phyloP scores from a whole-genome alignment of 2,888 invertebrate genomes.

The Metalampra italica region DNA sequence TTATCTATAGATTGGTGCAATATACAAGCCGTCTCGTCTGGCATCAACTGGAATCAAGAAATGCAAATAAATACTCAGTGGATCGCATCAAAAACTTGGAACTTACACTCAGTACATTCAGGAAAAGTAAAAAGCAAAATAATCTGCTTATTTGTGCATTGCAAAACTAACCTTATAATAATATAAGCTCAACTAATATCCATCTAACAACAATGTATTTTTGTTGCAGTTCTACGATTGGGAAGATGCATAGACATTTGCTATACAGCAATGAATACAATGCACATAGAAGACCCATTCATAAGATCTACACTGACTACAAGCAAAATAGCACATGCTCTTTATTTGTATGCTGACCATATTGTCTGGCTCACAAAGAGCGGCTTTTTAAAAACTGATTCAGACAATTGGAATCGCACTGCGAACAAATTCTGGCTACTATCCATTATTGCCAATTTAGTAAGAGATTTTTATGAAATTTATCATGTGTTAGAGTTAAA shows the following conservation, averaged over 20 bases:
- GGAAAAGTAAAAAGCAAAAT: constrained; percentile 82
- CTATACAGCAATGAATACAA: constrained; percentile 84
- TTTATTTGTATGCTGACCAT: constrained; percentile 91
- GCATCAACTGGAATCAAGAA: constrained; percentile 84
- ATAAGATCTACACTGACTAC: constrained; percentile 85
- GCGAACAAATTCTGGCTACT: constrained; percentile 92
- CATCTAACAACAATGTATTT: constrained; percentile 7
- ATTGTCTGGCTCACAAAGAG: constrained; percentile 90
- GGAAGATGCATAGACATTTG: constrained; percentile 91
- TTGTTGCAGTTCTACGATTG: constrained; percentile 87
- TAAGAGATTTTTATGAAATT: constrained; percentile 92
- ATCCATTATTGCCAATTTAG: constrained; percentile 87
- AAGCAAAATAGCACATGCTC: constrained; percentile 87
- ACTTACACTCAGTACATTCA: constrained; percentile 88
- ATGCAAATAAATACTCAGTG: constrained; percentile 81
- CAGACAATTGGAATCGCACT: constrained; percentile 85
- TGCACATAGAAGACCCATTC: constrained; percentile 85
- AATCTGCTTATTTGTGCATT: too few species aligned
- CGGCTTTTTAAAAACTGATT: constrained; percentile 82
- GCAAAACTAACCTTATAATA: too few species aligned
- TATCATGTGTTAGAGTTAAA: constrained; percentile 78
- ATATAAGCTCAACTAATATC: too few species aligned
- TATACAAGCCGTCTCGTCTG: constrained; percentile 89
- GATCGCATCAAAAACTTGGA: constrained; percentile 89
- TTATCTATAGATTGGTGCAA: constrained; percentile 84